Evolutionary conservation across 2,797 vertebrate genomes (phyloP).

Genomic region (Halcyon chelicuti): DNA sequence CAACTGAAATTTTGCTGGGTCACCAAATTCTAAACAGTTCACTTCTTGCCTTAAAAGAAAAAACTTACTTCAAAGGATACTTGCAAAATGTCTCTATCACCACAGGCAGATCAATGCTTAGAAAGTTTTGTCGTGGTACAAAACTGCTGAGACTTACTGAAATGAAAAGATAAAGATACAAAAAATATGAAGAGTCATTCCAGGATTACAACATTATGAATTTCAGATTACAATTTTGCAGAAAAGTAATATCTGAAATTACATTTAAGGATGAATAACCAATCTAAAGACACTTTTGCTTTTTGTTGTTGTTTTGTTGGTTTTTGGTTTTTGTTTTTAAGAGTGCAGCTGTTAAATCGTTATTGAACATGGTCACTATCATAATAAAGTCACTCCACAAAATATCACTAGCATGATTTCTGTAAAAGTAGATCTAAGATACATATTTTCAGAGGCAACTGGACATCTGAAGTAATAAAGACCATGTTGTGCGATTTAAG

Average conservation of each 20-base stretch:
- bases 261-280: neutral
- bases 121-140: conserved; percentile 90
- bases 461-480: neutral
- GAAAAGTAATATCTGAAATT: neutral
- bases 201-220: neutral
- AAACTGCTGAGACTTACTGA: conserved; percentile 96
- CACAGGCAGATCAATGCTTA: conserved; percentile 91
- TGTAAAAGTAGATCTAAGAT: conserved; percentile 1
- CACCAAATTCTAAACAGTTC: neutral
- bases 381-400: neutral
- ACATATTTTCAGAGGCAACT: neutral
- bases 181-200: conserved; percentile 25
- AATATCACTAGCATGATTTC: neutral
- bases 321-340: neutral
- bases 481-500: neutral
- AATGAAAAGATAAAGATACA: conserved; percentile 51
- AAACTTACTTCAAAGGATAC: conserved; percentile 89
- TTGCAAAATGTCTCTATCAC: conserved; percentile 97
- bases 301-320: too few relatives aligned
- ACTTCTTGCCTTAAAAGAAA: conserved; percentile 16
- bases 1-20: neutral
- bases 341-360: neutral
- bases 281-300: neutral
- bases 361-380: neutral
- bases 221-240: neutral